Percentiles rank a stretch among this genome's conserved stretches.
Conservation (phyloP, 2,113 vertebrate species). For the Odobenus rosmarus region DNA sequence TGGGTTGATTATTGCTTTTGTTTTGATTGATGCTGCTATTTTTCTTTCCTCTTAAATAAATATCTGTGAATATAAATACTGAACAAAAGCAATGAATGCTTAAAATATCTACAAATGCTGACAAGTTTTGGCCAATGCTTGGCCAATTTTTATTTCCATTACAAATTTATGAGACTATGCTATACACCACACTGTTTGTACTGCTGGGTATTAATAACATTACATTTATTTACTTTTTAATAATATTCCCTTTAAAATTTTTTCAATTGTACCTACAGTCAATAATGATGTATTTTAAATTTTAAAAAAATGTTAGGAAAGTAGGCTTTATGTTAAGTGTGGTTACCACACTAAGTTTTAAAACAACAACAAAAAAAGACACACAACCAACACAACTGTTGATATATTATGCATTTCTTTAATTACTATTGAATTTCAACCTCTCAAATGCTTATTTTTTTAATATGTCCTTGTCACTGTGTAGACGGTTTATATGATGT, state of each 20-base stretch:
- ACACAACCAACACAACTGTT: neutral
- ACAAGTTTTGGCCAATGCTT: neutral
- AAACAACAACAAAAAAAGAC: neutral
- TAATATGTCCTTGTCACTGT: neutral
- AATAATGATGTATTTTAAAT: neutral
- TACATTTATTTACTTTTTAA: neutral
- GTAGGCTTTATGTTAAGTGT: neutral
- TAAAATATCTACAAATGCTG: neutral
- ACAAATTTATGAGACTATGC: neutral
- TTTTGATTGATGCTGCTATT: neutral
- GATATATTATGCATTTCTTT: neutral
- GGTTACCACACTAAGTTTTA: neutral
- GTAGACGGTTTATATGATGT: neutral
- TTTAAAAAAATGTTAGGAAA: neutral
- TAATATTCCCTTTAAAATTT: neutral
- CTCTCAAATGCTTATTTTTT: neutral
- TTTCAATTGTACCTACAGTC: neutral
- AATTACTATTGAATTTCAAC: neutral
- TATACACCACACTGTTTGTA: neutral
- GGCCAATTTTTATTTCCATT: neutral
- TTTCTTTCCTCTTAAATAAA: neutral
- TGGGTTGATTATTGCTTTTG: neutral
- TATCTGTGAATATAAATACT: neutral
- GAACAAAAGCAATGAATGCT: neutral
- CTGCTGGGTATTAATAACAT: neutral